phyloP scores from a whole-genome alignment of 37 sponge, comb jelly and placozoan genomes.

The Aphrocallistes beatrix region DNA sequence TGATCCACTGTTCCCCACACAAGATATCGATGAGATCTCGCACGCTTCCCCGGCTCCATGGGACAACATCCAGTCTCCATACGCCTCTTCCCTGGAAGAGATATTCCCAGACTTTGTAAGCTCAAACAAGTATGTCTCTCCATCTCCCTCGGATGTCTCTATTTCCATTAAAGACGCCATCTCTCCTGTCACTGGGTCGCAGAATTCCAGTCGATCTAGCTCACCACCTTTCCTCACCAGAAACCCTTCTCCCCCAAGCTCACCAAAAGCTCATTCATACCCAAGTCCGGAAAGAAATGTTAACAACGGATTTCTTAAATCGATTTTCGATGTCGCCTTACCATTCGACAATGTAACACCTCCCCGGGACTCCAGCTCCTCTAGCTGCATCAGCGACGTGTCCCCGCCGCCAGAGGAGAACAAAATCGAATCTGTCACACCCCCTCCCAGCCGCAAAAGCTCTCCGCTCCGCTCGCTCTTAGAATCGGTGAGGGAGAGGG shows the following conservation, averaged over 20 bases:
- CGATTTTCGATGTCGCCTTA: neutral
- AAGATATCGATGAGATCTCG: neutral
- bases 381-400: neutral
- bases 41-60: neutral
- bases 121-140: too few relatives aligned
- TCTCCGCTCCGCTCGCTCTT: neutral
- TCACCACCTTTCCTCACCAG: neutral
- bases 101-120: neutral
- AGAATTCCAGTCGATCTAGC: neutral
- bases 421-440: neutral
- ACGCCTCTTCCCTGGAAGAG: conserved; percentile 8
- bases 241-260: neutral
- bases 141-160: neutral
- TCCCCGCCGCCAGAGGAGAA: neutral
- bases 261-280: too few relatives aligned
- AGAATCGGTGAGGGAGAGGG: neutral
- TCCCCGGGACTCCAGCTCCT: neutral
- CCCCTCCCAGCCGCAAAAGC: neutral
- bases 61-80: neutral
- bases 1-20: conserved; percentile 7
- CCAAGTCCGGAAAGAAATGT: too few relatives aligned
- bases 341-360: neutral
- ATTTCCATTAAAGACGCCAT: neutral
- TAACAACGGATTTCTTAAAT: neutral
- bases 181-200: neutral